Conservation (phyloP, 2,113 vertebrate species). For the Tyrannus savana region DNA sequence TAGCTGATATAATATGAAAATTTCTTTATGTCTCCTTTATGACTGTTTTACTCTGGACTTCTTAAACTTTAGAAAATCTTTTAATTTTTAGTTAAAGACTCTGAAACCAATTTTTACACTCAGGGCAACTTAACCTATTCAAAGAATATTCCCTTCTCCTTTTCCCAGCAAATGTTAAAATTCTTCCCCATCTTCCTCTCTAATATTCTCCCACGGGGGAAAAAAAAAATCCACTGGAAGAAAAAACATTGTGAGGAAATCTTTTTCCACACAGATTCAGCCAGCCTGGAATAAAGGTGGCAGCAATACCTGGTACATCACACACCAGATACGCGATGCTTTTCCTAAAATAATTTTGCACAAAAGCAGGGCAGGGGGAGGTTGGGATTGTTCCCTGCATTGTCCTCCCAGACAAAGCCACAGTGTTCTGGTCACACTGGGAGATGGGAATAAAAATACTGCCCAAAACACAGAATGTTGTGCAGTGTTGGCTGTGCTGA, state of each 20-base stretch:
- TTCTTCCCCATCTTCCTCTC: neutral
- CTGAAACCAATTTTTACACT: neutral
- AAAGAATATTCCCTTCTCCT: neutral
- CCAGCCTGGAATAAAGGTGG: neutral
- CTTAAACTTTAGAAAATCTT: neutral
- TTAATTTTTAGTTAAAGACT: neutral
- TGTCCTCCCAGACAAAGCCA: constrained; percentile 19
- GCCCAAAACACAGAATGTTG: neutral
- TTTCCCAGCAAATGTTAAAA: neutral
- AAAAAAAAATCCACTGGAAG: neutral
- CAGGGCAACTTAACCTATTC: neutral
- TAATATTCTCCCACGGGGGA: neutral
- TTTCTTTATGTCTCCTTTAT: neutral
- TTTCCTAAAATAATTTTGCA: neutral
- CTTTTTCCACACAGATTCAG: neutral
- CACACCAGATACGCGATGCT: neutral
- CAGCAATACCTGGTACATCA: neutral
- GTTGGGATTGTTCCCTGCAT: neutral
- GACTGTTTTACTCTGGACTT: neutral
- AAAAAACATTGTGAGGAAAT: neutral
- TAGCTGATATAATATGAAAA: neutral
- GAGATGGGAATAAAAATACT: neutral
- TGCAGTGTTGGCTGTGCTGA: neutral
- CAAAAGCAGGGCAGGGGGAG: neutral
- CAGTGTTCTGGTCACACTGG: neutral